Base-by-base conservation (phyloP, 2,888 invertebrate species). In the Philereme vetulata region DNA sequence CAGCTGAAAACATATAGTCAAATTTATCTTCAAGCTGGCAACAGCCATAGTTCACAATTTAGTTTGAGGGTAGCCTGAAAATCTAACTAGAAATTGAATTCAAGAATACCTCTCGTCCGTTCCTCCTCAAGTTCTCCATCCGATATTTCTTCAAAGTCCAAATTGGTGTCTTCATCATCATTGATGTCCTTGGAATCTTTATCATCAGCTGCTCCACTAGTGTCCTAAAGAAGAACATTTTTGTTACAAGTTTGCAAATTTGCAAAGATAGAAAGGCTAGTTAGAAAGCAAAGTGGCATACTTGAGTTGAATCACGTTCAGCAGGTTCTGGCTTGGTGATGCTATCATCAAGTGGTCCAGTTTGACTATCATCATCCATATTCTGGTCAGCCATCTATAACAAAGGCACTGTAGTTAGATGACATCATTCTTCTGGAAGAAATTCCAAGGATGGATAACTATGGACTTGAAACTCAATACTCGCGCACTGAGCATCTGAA, bases 121-220 rank as follows among this genome's bases (percentile, higher is more conserved):
- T 97, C 96, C 79, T 97, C 97, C 80, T 97, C 97, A 40, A 97
- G 86, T 84, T 97, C 97, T 53, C 97, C 97, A 82, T 97, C 97
- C 10, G 97, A 97, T 75, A 97, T 97, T 88, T 97, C 97, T 85
- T 97, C 97, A 86, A 97, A 97, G 78, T 97, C 97, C 78, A 97
- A 93, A 72, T 94, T 94, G 66, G 95, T 94, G 76, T 95, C 95
- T 68, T 96, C 96, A 62, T 96, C 96, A 70, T 95, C 95, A 65
- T 94, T 93, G 10, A 89, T 89, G 65, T 94, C 93, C 53, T 93
- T 90, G 36, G 82, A 85, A 65, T 91, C 91, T 56, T 88, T 88
- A 67, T 90, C 91, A 56, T 91, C 90, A 33, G 76, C 82, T 60
- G 75, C 84, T 58, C 85, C 89, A 78, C 85, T 89, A 43, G 88